phyloP scores from a whole-genome alignment of 1,140 invertebrate species.

The Apocrypta bakeri region DNA sequence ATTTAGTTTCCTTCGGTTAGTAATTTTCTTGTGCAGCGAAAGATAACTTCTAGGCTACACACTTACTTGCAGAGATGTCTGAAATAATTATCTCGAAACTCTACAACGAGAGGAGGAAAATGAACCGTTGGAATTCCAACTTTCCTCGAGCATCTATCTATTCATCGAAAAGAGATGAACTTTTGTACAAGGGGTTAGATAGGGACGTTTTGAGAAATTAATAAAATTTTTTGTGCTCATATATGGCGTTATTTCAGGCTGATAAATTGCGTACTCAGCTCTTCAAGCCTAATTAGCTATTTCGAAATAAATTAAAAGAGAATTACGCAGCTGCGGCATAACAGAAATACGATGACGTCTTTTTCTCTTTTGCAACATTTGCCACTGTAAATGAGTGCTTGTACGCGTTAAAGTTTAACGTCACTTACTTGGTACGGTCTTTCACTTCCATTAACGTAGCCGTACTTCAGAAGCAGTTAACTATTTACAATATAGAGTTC shows the following conservation, averaged over 20 bases:
- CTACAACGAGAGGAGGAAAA: neutral
- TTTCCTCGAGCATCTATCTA: neutral
- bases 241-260: neutral
- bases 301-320: neutral
- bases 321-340: no score
- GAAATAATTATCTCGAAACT: neutral
- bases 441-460: neutral
- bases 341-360: no score
- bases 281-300: neutral
- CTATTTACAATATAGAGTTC: neutral
- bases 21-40: neutral
- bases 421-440: neutral
- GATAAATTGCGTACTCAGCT: neutral
- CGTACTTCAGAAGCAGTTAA: neutral
- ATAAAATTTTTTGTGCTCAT: neutral
- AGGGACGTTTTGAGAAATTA: neutral
- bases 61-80: neutral
- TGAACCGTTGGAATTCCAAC: neutral
- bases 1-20: slow-evolving; percentile 10
- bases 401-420: neutral
- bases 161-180: neutral
- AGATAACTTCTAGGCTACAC: neutral
- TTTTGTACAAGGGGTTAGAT: neutral
- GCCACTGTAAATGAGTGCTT: neutral
- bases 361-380: neutral